Percentiles rank a stretch among this genome's conserved stretches.
Evolutionary conservation across 1,140 invertebrate genomes (phyloP).

Genomic region (Sycophaga agraensis): DNA sequence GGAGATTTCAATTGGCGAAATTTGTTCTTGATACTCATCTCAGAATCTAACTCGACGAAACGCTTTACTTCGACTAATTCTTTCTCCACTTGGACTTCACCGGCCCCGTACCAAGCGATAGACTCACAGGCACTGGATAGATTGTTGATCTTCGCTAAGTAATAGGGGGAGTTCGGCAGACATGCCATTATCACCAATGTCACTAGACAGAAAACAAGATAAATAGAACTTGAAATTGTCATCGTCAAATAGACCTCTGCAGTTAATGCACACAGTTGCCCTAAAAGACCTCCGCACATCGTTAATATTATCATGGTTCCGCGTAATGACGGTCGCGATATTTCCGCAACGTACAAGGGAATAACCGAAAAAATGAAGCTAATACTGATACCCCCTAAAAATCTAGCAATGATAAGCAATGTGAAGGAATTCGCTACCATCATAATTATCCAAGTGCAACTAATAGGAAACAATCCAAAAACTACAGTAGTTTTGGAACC

Average conservation of each 20-base stretch:
- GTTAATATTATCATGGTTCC: constrained; percentile 67
- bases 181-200: constrained; percentile 64
- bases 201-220: constrained; percentile 56
- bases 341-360: constrained; percentile 67
- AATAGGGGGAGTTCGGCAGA: constrained; percentile 76
- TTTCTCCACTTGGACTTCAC: constrained; percentile 56
- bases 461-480: constrained; percentile 61
- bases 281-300: constrained; percentile 54
- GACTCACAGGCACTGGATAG: constrained; percentile 62
- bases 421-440: constrained; percentile 56
- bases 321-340: constrained; percentile 64
- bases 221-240: constrained; percentile 58
- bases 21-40: constrained; percentile 56
- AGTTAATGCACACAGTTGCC: constrained; percentile 67
- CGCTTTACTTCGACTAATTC: constrained; percentile 63
- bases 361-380: constrained; percentile 66
- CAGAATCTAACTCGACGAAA: constrained; percentile 54
- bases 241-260: constrained; percentile 63
- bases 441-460: constrained; percentile 64
- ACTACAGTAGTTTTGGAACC: constrained; percentile 68
- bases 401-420: constrained; percentile 58
- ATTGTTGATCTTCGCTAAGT: constrained; percentile 60
- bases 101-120: constrained; percentile 58
- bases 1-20: constrained; percentile 59
- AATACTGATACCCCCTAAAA: constrained; percentile 64